These are phyloP conservation scores for Myiozetetes cayanensis DNA, from an alignment of 2,113 vertebrate species.

Conservation along the genomic window DNA sequence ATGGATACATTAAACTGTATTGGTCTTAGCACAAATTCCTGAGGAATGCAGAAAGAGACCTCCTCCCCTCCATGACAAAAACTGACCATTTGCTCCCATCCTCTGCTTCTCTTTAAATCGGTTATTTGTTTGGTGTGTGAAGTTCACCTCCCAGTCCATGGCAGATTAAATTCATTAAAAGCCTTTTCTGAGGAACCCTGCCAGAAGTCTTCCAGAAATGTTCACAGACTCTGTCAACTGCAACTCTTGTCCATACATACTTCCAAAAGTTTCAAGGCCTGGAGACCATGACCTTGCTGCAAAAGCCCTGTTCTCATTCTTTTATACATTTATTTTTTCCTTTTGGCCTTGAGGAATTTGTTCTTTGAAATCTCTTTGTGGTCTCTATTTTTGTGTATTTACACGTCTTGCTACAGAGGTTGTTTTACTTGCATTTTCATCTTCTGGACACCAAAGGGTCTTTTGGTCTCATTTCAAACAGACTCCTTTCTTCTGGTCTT, in stretches of 20 bases:
- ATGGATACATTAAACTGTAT: neutral
- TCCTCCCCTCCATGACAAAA: neutral
- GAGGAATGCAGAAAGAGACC: neutral
- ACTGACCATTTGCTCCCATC: neutral
- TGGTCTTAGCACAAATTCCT: neutral
- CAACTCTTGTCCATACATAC: neutral
- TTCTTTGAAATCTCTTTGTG: neutral
- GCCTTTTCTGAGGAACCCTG: neutral
- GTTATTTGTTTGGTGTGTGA: neutral
- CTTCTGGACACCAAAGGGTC: neutral
- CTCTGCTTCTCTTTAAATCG: neutral
- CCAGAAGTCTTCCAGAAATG: neutral
- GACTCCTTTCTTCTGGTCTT: neutral
- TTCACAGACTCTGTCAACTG: neutral
- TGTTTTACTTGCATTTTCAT: neutral
- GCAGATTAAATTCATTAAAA: neutral
- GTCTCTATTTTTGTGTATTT: neutral
- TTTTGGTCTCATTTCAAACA: neutral
- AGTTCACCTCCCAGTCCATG: neutral
- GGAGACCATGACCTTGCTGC: neutral
- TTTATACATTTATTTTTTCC: neutral
- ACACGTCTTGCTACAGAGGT: neutral
- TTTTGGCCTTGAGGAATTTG: neutral
- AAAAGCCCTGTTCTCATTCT: neutral
- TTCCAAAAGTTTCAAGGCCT: neutral